Base-by-base conservation (phyloP, 2,888 invertebrate species). In the Cybosia mesomella region DNA sequence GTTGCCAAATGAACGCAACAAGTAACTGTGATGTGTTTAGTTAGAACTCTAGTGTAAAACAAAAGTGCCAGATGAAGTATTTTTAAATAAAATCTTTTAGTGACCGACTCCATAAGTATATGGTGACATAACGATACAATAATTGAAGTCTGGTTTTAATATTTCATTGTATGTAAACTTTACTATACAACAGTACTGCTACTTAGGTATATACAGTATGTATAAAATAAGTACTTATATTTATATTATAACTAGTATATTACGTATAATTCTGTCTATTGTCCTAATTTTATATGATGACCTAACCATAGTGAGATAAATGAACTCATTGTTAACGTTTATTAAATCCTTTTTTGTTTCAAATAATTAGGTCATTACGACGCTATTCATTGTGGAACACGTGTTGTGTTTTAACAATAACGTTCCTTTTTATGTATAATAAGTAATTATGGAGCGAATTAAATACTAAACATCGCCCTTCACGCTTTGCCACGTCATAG, bases 1-100 rank as follows among this genome's bases (percentile, higher is more conserved):
- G 74, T 69, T 65, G 71, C 22, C 58, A 71, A 71, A 68, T 9
- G 79, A 80, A 76, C 79, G 24, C 53, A 53, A 69, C 65, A 80
- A 79, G 83, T 82, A 84, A 85, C 86, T 89, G 91, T 91, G 90
- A 88, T 90, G 89, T 85, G 80, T 72, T 85, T 88, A 89, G 75
- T 69, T 88, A 85, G 75, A 79, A 77, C 72, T 71, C 70, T 91
- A 91, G 87, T 71, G 65, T 91, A 88, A 91, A 87, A 85, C 83
- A 90, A 92, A 92, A 87, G 93, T 94, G 94, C 94, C 94, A 94
- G 91, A 93, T 75, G 81, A 70, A 68, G 70, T 80, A 76, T 73
- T 72, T 79, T 76, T 74, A 77, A 81, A 71, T 67, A 64, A 71
- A 77, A 73, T 58, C 36, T 65, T 64, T 70, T 64, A 64, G 65